These are phyloP conservation scores for Octopus sinensis DNA, from an alignment of 1,140 invertebrate species.

Conservation along the genomic window DNA sequence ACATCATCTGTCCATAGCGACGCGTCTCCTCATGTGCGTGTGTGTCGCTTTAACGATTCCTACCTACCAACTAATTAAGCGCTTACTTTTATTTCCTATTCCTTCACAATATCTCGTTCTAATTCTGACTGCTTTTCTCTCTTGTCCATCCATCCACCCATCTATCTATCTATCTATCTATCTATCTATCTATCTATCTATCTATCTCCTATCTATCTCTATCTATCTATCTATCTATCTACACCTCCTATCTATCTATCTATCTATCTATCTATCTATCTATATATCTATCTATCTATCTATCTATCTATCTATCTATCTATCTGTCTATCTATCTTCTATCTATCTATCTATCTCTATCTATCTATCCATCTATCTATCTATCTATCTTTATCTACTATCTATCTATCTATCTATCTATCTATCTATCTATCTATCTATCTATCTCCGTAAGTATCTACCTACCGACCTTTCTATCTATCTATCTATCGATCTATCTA, in stretches of 20 bases:
- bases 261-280: not conserved
- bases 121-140: not conserved
- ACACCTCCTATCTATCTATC: too few species aligned
- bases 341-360: not conserved
- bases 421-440: not conserved
- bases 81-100: not conserved
- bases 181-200: not conserved
- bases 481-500: not conserved
- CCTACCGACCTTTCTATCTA: not conserved
- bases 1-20: too few species aligned
- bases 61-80: not conserved
- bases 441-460: not conserved
- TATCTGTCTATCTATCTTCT: not conserved
- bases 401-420: not conserved
- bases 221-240: not conserved
- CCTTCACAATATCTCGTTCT: not conserved
- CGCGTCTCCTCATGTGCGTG: too few species aligned
- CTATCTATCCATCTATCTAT: not conserved
- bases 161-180: not conserved
- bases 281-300: not conserved
- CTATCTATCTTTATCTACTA: not conserved
- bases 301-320: not conserved
- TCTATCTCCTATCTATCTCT: not conserved
- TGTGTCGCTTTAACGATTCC: not conserved
- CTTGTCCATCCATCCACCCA: not conserved